A percentile compares a stretch with the other conserved stretches of the same genome.
Evolutionary conservation across 2,113 vertebrate genomes (phyloP).

Genomic region (Pedetes capensis): DNA sequence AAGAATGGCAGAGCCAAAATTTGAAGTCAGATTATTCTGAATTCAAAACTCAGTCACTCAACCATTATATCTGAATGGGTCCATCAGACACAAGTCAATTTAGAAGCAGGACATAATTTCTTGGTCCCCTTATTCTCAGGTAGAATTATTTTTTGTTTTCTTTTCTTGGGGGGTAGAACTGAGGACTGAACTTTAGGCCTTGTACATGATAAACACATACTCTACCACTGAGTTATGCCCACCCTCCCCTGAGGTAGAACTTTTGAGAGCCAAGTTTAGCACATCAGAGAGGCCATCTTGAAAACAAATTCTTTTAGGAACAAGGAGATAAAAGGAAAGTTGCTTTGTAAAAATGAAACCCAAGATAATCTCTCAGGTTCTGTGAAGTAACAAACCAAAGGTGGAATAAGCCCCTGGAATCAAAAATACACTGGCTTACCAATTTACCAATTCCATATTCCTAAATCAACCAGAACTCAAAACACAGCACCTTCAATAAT

Average conservation of each 20-base stretch:
- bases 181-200: neutral
- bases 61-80: neutral
- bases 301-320: neutral
- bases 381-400: neutral
- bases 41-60: neutral
- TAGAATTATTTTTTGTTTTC: neutral
- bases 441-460: neutral
- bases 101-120: neutral
- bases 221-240: neutral
- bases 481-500: neutral
- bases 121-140: neutral
- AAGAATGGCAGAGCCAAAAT: neutral
- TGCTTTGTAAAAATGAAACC: neutral
- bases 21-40: neutral
- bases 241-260: neutral
- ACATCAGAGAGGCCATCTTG: neutral
- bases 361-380: neutral
- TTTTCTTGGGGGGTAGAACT: neutral
- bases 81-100: neutral
- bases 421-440: neutral
- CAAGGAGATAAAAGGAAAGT: neutral
- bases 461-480: neutral
- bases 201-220: neutral
- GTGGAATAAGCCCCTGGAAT: neutral
- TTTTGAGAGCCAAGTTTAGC: neutral